phyloP scores from a whole-genome alignment of 1,140 invertebrate species.

The Trichonephila clavata region DNA sequence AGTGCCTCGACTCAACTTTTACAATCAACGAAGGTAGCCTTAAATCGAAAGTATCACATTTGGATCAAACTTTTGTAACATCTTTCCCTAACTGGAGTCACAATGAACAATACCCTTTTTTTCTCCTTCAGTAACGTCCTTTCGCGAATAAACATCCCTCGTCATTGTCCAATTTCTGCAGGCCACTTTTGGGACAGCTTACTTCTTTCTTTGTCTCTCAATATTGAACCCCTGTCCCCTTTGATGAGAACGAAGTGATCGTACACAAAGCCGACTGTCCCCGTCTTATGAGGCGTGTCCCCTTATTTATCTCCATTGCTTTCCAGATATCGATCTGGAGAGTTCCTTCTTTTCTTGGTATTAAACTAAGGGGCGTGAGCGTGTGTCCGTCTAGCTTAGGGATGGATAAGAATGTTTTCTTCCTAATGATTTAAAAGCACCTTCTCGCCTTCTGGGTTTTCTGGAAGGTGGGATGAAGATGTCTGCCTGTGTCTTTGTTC shows the following conservation, averaged over 20 bases:
- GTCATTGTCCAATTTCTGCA: too few relatives aligned
- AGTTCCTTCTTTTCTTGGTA: neutral
- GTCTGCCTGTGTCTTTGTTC: too few relatives aligned
- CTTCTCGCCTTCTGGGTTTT: neutral
- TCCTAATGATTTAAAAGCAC: neutral
- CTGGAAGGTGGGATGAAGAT: neutral
- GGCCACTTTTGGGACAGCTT: too few relatives aligned
- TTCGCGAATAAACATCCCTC: neutral
- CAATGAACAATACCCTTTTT: neutral
- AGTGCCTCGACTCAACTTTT: too few relatives aligned
- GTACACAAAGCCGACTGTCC: neutral
- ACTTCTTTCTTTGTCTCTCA: neutral
- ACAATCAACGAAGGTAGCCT: too few relatives aligned
- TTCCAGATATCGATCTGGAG: conserved; percentile 7
- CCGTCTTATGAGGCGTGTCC: conserved; percentile 10
- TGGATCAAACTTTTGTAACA: too few relatives aligned
- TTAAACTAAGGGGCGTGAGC: neutral
- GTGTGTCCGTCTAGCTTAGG: neutral
- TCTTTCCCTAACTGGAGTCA: too few relatives aligned
- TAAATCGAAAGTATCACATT: too few relatives aligned
- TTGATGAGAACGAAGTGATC: neutral
- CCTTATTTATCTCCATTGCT: conserved; percentile 25
- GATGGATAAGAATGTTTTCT: neutral
- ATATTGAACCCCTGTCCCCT: neutral
- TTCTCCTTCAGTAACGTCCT: neutral